These are phyloP conservation scores for Microchrysa polita DNA, from an alignment of 2,888 invertebrate genomes.

Conservation along the genomic window DNA sequence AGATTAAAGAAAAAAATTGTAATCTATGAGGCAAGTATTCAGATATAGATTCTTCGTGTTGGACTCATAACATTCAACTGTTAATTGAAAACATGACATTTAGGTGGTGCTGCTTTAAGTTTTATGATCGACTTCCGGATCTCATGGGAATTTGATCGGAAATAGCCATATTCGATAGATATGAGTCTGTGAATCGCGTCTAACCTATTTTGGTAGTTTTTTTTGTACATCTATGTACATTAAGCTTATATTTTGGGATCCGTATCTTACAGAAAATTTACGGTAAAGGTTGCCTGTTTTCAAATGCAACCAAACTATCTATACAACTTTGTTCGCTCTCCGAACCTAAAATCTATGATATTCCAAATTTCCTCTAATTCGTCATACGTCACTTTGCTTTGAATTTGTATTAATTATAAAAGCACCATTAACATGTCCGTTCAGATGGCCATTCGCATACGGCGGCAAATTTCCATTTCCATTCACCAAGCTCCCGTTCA, in stretches of 20 bases:
- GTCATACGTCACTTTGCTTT: constrained; percentile 65
- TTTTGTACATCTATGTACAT: constrained; percentile 35
- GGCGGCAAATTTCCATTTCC: constrained; percentile 54
- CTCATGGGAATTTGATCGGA: too few species aligned
- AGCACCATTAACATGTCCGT: constrained; percentile 64
- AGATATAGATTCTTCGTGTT: too few species aligned
- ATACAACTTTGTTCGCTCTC: constrained; percentile 29
- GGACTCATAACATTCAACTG: too few species aligned
- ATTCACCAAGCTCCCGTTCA: constrained; percentile 57
- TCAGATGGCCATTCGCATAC: constrained; percentile 54
- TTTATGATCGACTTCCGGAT: too few species aligned
- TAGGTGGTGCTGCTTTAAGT: too few species aligned
- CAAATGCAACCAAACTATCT: not conserved
- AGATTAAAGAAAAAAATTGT: not conserved
- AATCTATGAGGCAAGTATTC: too few species aligned
- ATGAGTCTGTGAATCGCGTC: not conserved
- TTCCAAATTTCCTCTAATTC: constrained; percentile 58
- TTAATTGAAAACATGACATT: too few species aligned
- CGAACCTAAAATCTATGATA: constrained; percentile 48
- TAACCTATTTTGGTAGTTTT: not conserved
- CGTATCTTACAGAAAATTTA: not conserved
- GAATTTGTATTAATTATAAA: constrained; percentile 65
- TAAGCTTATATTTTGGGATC: not conserved
- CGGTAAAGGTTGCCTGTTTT: not conserved
- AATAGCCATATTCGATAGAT: too few species aligned